Conservation (phyloP, 2,113 vertebrate species). For the Tragelaphus imberbis region DNA sequence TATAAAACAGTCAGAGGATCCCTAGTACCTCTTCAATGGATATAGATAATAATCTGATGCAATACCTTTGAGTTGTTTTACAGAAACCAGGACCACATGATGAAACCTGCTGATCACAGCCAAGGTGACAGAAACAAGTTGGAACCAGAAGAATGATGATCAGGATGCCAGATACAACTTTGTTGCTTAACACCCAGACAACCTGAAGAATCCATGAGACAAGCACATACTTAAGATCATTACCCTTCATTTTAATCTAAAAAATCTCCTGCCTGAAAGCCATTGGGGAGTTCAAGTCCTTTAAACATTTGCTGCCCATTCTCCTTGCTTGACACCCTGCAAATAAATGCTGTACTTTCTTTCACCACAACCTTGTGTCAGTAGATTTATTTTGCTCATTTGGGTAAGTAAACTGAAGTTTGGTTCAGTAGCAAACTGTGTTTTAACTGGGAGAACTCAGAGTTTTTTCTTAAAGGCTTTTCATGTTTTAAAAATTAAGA, state of each 20-base stretch:
- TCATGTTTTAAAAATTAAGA: neutral
- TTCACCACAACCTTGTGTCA: neutral
- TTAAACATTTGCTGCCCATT: neutral
- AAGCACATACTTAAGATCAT: neutral
- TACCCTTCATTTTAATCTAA: neutral
- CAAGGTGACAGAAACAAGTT: neutral
- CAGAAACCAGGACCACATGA: neutral
- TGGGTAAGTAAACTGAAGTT: neutral
- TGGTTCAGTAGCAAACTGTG: neutral
- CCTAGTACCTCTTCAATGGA: neutral
- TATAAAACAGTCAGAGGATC: neutral
- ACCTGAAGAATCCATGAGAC: neutral
- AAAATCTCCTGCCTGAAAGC: neutral
- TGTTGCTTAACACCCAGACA: neutral
- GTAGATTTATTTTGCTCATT: neutral
- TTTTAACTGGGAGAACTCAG: neutral
- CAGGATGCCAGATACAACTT: neutral
- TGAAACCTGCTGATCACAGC: neutral
- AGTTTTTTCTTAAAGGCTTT: neutral
- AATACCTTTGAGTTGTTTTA: neutral
- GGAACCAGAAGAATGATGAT: neutral
- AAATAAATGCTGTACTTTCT: neutral
- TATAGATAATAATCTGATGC: neutral
- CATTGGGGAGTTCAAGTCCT: neutral
- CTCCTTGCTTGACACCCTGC: neutral